These are phyloP conservation scores for Beaufortia kweichowensis DNA, from an alignment of 2,113 vertebrate genomes.

Conservation along the genomic window DNA sequence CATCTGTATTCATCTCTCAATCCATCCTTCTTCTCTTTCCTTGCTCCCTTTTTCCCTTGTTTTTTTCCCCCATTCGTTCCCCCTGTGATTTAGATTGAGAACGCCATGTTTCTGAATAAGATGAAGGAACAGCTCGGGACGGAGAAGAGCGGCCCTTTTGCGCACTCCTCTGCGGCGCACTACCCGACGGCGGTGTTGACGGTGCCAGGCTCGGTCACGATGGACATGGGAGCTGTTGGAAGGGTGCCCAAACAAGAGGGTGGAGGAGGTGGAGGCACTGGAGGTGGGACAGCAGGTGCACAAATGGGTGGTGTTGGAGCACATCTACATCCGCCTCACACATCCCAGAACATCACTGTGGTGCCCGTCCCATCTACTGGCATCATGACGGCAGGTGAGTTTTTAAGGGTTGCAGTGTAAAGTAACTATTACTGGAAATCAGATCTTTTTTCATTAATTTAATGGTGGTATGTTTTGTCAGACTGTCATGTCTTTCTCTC, in stretches of 20 bases:
- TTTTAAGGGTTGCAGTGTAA: neutral
- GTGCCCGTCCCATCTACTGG: conserved; percentile 92
- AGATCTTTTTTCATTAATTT: no score
- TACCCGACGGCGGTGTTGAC: conserved; percentile 85
- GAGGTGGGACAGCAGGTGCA: conserved; percentile 65
- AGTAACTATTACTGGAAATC: neutral
- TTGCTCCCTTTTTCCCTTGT: conserved; percentile 15
- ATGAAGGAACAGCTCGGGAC: conserved; percentile 92
- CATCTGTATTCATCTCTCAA: conserved; percentile 61
- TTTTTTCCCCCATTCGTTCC: conserved; percentile 28
- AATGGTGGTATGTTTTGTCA: no score
- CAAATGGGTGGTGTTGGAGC: conserved; percentile 73
- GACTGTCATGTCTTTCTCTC: no score
- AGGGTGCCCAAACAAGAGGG: conserved; percentile 83
- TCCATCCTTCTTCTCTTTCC: conserved; percentile 49
- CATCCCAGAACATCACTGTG: conserved; percentile 95
- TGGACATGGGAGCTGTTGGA: conserved; percentile 70
- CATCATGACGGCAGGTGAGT: conserved; percentile 91
- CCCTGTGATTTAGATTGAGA: conserved; percentile 82
- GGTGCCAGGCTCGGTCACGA: conserved; percentile 81
- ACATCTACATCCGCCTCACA: conserved; percentile 87
- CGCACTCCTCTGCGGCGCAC: conserved; percentile 76
- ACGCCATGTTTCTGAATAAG: conserved; percentile 98
- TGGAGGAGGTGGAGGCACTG: conserved; percentile 69
- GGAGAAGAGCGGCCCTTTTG: conserved; percentile 84